Conservation (phyloP, 1,140 invertebrate species). For the Ectropis grisescens region DNA sequence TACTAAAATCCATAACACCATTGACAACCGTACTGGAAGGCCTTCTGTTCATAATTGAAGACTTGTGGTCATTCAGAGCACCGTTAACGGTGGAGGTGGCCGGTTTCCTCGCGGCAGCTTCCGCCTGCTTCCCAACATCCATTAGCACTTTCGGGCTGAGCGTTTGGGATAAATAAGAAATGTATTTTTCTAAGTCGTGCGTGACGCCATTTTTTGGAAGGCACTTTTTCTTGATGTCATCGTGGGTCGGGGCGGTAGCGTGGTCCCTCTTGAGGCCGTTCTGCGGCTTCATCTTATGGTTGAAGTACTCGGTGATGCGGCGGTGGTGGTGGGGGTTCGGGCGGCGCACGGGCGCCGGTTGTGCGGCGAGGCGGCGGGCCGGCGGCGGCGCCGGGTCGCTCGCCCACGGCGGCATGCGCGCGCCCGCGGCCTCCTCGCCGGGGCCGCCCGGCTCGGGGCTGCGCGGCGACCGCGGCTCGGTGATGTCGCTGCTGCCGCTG, state of each 20-base stretch:
- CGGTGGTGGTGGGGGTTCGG: conserved; percentile 37
- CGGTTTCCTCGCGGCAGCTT: conserved; percentile 19
- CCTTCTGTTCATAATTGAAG: conserved; percentile 31
- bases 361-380: conserved; percentile 55
- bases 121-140: conserved; percentile 47
- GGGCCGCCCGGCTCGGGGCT: conserved; percentile 72
- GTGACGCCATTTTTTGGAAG: conserved; percentile 55
- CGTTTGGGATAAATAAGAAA: conserved; percentile 62
- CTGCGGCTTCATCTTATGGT: conserved; percentile 81
- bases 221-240: conserved; percentile 55
- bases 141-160: conserved; percentile 60
- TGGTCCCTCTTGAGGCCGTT: conserved; percentile 60
- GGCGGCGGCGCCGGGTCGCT: conserved; percentile 62
- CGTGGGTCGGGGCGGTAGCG: conserved; percentile 25
- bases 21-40: conserved; percentile 22
- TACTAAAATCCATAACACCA: conserved; percentile 34
- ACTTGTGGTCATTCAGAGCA: conserved; percentile 19
- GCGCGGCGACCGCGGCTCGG: conserved; percentile 85
- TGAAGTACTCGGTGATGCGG: conserved; percentile 85
- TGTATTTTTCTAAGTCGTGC: conserved; percentile 62
- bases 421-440: conserved; percentile 65
- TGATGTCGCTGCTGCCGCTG: conserved; percentile 63
- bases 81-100: conserved; percentile 12
- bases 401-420: conserved; percentile 64
- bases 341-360: conserved; percentile 55